phyloP scores from a whole-genome alignment of 2,797 vertebrate genomes.

The Chelmon rostratus region DNA sequence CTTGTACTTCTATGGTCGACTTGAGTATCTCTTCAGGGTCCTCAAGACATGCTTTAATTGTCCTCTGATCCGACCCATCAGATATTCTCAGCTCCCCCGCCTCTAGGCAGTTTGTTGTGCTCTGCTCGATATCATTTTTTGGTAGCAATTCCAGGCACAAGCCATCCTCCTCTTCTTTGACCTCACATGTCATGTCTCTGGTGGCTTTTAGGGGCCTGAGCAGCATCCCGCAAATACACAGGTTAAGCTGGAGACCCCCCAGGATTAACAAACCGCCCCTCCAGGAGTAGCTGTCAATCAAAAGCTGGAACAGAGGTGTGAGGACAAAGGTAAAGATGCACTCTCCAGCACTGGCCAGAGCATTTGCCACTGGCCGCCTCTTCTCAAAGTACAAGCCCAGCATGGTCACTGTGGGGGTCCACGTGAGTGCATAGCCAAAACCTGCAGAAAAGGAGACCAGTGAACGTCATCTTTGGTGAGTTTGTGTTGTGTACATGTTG shows the following conservation, averaged over 20 bases:
- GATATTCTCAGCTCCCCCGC: conserved; percentile 19
- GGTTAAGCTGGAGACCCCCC: conserved; percentile 86
- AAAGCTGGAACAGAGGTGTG: conserved; percentile 87
- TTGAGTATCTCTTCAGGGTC: neutral
- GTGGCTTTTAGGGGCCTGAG: conserved; percentile 79
- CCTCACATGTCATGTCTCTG: conserved; percentile 24
- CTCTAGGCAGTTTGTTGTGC: neutral
- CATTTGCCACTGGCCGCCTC: conserved; percentile 84
- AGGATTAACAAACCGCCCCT: conserved; percentile 87
- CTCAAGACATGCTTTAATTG: neutral
- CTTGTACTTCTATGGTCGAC: neutral
- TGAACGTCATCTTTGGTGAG: neutral
- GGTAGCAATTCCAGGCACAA: conserved; percentile 36
- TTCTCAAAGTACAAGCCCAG: conserved; percentile 83
- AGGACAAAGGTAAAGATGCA: conserved; percentile 88
- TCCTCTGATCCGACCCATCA: neutral
- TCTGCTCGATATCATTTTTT: conserved; percentile 20
- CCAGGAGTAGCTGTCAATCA: conserved; percentile 87
- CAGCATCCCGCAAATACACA: conserved; percentile 86
- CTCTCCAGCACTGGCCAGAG: conserved; percentile 86
- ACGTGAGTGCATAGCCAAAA: conserved; percentile 77
- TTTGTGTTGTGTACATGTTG: conserved; percentile 9
- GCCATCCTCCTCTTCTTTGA: conserved; percentile 38
- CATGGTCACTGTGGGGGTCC: conserved; percentile 81
- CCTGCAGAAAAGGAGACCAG: conserved; percentile 56